phyloP scores from a whole-genome alignment of 2,797 vertebrate genomes.

The Simalia tracyae region DNA sequence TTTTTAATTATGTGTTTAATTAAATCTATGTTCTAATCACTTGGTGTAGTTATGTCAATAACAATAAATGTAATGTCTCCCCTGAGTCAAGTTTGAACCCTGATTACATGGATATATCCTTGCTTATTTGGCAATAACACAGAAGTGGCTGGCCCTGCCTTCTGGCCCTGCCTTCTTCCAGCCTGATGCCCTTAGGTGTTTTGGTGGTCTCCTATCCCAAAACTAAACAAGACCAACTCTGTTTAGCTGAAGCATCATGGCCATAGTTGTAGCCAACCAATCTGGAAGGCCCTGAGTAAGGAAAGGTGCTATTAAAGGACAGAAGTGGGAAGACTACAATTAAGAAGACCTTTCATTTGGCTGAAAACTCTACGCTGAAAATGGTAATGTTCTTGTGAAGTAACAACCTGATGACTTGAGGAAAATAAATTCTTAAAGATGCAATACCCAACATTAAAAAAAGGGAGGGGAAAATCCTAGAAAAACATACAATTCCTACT shows the following conservation, averaged over 20 bases:
- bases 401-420: slow-evolving; percentile 27
- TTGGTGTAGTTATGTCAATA: no score
- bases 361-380: not conserved
- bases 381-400: not conserved
- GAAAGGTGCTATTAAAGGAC: not conserved
- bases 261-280: not conserved
- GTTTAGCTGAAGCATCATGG: not conserved
- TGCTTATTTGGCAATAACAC: no score
- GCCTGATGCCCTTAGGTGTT: not conserved
- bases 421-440: slow-evolving; percentile 47
- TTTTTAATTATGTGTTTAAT: no score
- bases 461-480: not conserved
- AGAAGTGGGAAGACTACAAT: not conserved
- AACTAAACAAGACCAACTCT: not conserved
- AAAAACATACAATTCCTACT: slow-evolving; percentile 85
- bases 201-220: not conserved
- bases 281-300: not conserved
- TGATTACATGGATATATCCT: no score
- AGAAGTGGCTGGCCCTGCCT: not conserved
- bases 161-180: not conserved
- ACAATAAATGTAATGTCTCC: no score
- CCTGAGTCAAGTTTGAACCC: no score
- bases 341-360: not conserved
- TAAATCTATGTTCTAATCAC: no score
- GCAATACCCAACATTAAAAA: slow-evolving; percentile 43